Base-by-base conservation (phyloP, 2,113 vertebrate species). In the Philantomba maxwellii region DNA sequence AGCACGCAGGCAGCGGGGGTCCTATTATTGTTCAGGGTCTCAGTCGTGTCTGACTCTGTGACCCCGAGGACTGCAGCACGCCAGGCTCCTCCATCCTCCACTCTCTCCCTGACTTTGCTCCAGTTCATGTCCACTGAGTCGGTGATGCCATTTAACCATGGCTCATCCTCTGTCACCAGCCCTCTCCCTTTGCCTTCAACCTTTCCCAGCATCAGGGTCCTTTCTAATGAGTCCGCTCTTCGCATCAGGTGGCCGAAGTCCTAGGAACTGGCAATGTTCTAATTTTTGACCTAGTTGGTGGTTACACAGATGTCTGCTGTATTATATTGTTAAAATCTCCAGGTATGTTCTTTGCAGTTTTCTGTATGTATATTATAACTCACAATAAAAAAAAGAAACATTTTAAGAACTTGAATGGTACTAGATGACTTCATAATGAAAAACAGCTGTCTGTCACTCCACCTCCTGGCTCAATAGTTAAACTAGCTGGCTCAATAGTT, bases 271-370 rank as follows among this genome's bases (percentile, higher is more conserved):
- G 30, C 30, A 1, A n/a, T 26, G 43, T 11, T 90, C 88, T 81
- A 11, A 15, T 30, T 30, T 82, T 62, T 70, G 19, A 91, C 77
- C 28, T 93, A 82, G 55, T 60, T 78, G 70, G 86, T 95, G 36
- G 49, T 55, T 89, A 45, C 66, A 25, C 33, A 90, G 62, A 75
- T 23, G 19, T 77, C 80, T 73, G 51, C 43, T 90, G 86, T 89
- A 97, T 89, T 93, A 78, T 88, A 78, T 73, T 94, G 73, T 80
- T 95, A 89, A 97, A 87, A 87, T 66, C 30, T 87, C 78, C 64
- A 55, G 53, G n/a, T 87, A 75, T 26, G 85, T 49, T 94, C 97
- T 93, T 81, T 25, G 25, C 64, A 73, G 49, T 51, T 80, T 95
- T 83, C 26, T 57, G n/a, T 58, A n/a, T 62, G 60, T 66, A 58